A percentile compares a stretch with the other conserved stretches of the same genome.
These are phyloP conservation scores for Brassicogethes aeneus DNA, from an alignment of 2,888 invertebrate species.

Conservation along the genomic window DNA sequence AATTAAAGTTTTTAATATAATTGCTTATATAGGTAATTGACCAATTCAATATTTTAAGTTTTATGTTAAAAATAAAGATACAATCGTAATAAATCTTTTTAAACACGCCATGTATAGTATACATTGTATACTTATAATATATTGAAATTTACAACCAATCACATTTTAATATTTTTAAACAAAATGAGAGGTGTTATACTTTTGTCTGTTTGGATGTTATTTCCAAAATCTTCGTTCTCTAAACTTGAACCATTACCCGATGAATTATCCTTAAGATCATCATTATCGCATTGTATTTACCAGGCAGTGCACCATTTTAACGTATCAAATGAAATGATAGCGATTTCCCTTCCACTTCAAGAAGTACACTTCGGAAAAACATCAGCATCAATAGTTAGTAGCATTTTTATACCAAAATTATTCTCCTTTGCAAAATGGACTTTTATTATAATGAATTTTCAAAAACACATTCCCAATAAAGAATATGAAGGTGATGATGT, in stretches of 20 bases:
- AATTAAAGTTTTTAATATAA: no score
- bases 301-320: background rate
- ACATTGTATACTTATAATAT: no score
- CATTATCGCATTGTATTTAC: background rate
- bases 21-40: no score
- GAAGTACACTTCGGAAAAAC: background rate
- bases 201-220: no score
- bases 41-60: no score
- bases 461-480: background rate
- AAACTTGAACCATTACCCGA: background rate
- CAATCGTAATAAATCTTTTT: no score
- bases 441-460: conserved; percentile 3
- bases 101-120: no score
- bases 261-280: background rate
- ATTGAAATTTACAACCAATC: no score
- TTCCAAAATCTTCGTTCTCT: no score
- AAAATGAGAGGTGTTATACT: no score
- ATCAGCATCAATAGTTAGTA: background rate
- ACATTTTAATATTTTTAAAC: no score
- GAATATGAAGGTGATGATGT: background rate
- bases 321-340: background rate
- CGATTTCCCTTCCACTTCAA: background rate
- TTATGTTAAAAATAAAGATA: no score
- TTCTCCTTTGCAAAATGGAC: conserved; percentile 3
- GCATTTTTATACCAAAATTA: conserved; percentile 4